phyloP scores from a whole-genome alignment of 2,888 invertebrate species.

The Ichneumon xanthorius region DNA sequence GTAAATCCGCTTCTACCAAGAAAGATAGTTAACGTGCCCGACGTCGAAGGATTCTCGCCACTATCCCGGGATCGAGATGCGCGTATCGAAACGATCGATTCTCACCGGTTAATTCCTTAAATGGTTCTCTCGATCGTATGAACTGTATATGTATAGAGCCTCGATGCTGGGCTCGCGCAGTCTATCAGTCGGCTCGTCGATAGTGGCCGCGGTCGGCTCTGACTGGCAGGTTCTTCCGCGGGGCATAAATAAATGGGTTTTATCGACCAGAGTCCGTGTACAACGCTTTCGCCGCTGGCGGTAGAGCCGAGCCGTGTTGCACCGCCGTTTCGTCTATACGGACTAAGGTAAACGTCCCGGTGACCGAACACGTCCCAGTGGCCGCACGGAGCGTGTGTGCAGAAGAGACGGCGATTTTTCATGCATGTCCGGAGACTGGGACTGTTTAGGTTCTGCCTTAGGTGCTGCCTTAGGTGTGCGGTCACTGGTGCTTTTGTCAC shows the following conservation, averaged over 20 bases:
- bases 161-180: slow-evolving; percentile 21
- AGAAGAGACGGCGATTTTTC: too few species aligned
- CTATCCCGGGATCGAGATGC: slow-evolving; percentile 46
- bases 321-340: slow-evolving; percentile 30
- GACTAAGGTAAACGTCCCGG: not conserved
- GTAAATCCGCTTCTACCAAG: not conserved
- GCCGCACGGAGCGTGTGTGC: too few species aligned
- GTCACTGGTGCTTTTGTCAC: too few species aligned
- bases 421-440: too few species aligned
- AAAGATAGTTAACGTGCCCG: slow-evolving; percentile 27
- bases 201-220: slow-evolving; percentile 58
- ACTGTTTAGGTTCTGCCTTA: too few species aligned
- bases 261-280: slow-evolving; percentile 56
- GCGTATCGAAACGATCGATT: slow-evolving; percentile 56
- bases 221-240: slow-evolving; percentile 66
- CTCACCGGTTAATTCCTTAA: slow-evolving; percentile 63
- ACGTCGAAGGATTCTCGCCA: not conserved
- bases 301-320: slow-evolving; percentile 16
- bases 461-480: not conserved
- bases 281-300: slow-evolving; percentile 9
- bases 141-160: not conserved
- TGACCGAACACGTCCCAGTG: too few species aligned
- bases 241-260: slow-evolving; percentile 68
- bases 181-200: slow-evolving; percentile 48
- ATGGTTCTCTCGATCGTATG: slow-evolving; percentile 38